Conservation (phyloP, 2,888 invertebrate species). For the Ichneumon xanthorius region DNA sequence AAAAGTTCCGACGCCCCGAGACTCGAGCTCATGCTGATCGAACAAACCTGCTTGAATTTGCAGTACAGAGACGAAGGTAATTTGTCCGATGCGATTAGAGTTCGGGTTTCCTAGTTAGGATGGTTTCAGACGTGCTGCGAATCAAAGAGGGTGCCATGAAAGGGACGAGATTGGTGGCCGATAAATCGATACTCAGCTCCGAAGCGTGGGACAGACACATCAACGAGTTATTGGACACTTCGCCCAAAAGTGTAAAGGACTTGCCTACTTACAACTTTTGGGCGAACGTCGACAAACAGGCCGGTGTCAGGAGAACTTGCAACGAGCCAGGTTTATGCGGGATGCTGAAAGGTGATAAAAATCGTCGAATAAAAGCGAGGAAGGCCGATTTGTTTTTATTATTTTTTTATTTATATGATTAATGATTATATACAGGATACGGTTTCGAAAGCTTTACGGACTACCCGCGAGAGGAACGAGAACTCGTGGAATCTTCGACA, state of each 20-base stretch:
- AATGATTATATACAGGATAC: conserved; percentile 62
- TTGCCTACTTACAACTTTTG: conserved; percentile 66
- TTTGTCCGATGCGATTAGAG: neutral
- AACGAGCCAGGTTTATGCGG: conserved; percentile 69
- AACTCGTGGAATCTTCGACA: conserved; percentile 51
- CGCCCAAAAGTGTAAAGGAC: conserved; percentile 37
- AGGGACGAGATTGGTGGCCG: conserved; percentile 57
- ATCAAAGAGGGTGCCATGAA: conserved; percentile 69
- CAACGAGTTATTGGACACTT: conserved; percentile 61
- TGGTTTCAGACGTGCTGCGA: conserved; percentile 69
- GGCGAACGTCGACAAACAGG: conserved; percentile 52
- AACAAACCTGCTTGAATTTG: conserved; percentile 70
- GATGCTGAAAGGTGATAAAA: conserved; percentile 71
- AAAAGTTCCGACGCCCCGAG: conserved; percentile 62
- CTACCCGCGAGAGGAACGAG: conserved; percentile 40
- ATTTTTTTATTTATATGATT: neutral
- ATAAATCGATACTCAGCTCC: conserved; percentile 70
- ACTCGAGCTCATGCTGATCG: conserved; percentile 70
- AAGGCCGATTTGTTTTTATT: neutral
- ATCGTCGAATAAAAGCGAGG: neutral
- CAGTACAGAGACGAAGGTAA: conserved; percentile 74
- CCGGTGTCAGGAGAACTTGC: conserved; percentile 58
- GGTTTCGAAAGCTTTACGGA: conserved; percentile 61
- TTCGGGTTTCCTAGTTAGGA: conserved; percentile 11
- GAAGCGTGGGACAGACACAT: conserved; percentile 74